These are phyloP conservation scores for Megathymus violae DNA, from an alignment of 1,140 invertebrate genomes.

Conservation along the genomic window DNA sequence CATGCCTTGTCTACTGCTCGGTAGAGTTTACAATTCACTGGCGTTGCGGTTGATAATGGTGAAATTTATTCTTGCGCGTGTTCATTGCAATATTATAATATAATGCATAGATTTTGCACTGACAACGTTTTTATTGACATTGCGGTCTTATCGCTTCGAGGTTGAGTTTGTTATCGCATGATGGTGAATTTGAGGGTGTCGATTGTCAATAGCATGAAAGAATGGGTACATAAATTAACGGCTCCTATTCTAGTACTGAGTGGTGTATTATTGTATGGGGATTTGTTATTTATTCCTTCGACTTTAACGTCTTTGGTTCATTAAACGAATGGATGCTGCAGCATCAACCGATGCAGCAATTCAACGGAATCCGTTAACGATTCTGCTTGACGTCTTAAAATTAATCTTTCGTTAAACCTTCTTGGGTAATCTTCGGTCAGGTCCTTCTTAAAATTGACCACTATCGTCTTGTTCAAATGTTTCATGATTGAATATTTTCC, in stretches of 20 bases:
- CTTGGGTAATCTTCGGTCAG: neutral
- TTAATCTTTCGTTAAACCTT: too few relatives aligned
- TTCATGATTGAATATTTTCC: too few relatives aligned
- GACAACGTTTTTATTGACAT: neutral
- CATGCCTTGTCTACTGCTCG: constrained; percentile 19
- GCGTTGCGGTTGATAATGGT: constrained; percentile 2
- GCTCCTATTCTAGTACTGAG: neutral
- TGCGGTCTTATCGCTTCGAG: neutral
- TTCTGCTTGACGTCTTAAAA: too few relatives aligned
- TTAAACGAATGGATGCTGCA: too few relatives aligned
- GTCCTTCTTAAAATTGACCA: neutral
- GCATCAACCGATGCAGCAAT: too few relatives aligned
- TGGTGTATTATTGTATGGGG: neutral
- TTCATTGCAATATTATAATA: neutral
- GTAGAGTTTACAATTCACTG: constrained; percentile 3
- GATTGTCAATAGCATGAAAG: neutral
- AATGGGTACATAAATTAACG: neutral
- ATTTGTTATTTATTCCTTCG: too few relatives aligned
- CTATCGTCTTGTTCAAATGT: too few relatives aligned
- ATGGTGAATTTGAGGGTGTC: neutral
- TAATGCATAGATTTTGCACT: constrained; percentile 1
- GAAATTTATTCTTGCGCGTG: constrained; percentile 18
- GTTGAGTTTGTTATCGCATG: neutral
- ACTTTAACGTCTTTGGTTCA: too few relatives aligned
- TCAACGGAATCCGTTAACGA: too few relatives aligned